Conservation (phyloP, 2,797 vertebrate species). For the Paedocypris micromegethes region DNA sequence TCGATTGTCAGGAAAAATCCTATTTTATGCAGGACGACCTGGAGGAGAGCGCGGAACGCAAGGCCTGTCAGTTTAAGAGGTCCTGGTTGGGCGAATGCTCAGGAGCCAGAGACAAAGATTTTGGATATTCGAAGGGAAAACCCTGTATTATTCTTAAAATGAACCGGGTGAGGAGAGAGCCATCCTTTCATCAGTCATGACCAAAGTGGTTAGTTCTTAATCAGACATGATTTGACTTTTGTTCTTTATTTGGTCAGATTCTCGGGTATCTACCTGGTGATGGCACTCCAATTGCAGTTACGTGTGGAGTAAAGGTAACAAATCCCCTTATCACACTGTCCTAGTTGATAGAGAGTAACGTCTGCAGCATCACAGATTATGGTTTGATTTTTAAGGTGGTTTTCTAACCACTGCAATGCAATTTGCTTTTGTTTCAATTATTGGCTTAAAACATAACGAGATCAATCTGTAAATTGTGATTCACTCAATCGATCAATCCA, state of each 20-base stretch:
- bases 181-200: no score
- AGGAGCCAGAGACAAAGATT: slow-evolving; percentile 78
- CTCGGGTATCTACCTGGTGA: slow-evolving; percentile 87
- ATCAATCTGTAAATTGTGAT: no score
- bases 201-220: no score
- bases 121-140: slow-evolving; percentile 85
- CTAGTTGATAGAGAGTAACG: background rate
- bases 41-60: slow-evolving; percentile 77
- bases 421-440: no score
- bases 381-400: no score
- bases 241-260: slow-evolving; percentile 70
- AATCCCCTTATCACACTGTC: background rate
- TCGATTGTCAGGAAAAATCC: slow-evolving; percentile 71
- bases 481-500: no score
- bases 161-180: slow-evolving; percentile 79
- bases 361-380: background rate
- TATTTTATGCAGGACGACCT: slow-evolving; percentile 88
- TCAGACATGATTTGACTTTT: background rate
- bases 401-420: no score
- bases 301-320: slow-evolving; percentile 84
- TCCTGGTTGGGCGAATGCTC: slow-evolving; percentile 88
- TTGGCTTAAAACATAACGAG: no score
- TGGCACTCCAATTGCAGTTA: slow-evolving; percentile 84
- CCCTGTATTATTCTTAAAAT: slow-evolving; percentile 93
- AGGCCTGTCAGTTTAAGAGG: slow-evolving; percentile 92